phyloP scores from a whole-genome alignment of 2,797 vertebrate species.

The Ambastaia sidthimunki region DNA sequence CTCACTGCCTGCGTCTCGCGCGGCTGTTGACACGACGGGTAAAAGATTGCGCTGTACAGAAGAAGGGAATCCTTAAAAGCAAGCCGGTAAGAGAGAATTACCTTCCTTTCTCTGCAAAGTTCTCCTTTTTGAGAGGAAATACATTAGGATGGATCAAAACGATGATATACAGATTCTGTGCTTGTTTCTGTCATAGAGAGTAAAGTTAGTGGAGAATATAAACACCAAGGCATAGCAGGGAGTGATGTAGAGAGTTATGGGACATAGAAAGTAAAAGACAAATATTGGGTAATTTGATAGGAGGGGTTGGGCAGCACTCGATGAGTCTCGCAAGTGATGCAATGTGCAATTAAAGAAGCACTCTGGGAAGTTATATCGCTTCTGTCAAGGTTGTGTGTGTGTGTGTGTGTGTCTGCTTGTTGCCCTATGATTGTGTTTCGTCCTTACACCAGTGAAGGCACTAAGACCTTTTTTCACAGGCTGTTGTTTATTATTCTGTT shows the following conservation, averaged over 20 bases:
- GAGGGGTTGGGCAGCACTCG: constrained; percentile 5
- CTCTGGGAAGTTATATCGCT: constrained; percentile 16
- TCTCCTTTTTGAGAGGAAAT: background rate
- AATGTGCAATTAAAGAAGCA: constrained; percentile 26
- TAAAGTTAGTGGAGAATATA: constrained; percentile 26
- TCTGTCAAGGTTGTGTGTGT: background rate
- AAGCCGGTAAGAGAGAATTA: constrained; percentile 27
- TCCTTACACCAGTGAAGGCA: background rate
- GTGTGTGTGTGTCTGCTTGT: background rate
- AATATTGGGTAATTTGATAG: constrained; percentile 29
- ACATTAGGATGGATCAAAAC: background rate
- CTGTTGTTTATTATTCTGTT: background rate
- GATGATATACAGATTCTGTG: background rate
- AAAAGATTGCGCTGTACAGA: background rate
- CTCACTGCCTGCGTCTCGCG: constrained; percentile 2
- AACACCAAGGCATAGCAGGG: background rate
- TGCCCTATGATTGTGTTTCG: constrained; percentile 9
- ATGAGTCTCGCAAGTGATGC: constrained; percentile 17
- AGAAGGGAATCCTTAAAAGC: constrained; percentile 2
- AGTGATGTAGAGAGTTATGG: background rate
- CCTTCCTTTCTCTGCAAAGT: constrained; percentile 24
- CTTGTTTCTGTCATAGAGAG: background rate
- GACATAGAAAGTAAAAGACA: constrained; percentile 23
- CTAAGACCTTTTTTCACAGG: background rate
- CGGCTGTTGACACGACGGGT: background rate